Percentiles rank a stretch among this genome's conserved stretches.
phyloP scores from a whole-genome alignment of 2,888 invertebrate species.

The Papilio demoleus region DNA sequence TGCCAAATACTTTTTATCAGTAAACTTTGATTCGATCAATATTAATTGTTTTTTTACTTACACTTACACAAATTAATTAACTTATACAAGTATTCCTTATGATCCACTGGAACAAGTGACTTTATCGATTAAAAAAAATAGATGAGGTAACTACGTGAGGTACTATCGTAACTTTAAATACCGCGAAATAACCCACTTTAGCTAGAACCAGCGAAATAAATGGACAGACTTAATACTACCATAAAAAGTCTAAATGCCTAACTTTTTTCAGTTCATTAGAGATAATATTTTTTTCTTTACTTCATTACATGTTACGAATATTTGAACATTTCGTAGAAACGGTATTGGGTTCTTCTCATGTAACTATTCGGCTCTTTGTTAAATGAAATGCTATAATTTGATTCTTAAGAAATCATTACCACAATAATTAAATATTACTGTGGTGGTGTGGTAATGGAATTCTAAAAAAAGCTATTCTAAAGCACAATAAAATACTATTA shows the following conservation, averaged over 20 bases:
- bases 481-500: too few relatives aligned
- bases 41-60: conserved; percentile 15
- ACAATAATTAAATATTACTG: too few relatives aligned
- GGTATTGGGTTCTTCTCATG: neutral
- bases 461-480: too few relatives aligned
- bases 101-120: too few relatives aligned
- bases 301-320: neutral
- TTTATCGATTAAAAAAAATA: too few relatives aligned
- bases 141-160: too few relatives aligned
- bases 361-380: neutral
- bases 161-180: neutral
- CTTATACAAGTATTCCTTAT: neutral
- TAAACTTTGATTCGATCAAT: conserved; percentile 49
- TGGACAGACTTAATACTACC: neutral
- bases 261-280: neutral
- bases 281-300: neutral
- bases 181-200: neutral
- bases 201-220: neutral
- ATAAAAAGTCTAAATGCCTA: neutral
- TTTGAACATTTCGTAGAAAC: neutral
- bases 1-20: conserved; percentile 65
- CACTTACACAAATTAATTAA: conserved; percentile 21
- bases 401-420: too few relatives aligned
- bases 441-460: too few relatives aligned
- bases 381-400: too few relatives aligned